phyloP scores from a whole-genome alignment of 37 sponge, comb jelly and placozoan genomes.

The Halisarca cf. caerulea region DNA sequence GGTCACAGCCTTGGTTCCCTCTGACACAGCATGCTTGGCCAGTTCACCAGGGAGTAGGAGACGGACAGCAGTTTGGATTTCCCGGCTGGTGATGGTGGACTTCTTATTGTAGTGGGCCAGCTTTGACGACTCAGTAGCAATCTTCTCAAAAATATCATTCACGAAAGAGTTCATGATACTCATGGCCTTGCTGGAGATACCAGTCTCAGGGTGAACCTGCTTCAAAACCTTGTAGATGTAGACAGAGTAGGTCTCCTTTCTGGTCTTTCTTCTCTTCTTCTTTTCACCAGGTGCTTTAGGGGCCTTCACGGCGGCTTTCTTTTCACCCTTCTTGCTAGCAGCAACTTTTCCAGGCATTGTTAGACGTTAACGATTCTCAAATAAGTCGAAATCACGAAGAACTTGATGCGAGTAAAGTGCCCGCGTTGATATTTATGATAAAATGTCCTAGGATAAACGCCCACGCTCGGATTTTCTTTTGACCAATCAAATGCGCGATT shows the following conservation, averaged over 20 bases:
- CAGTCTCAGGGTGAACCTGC: conserved; percentile 98
- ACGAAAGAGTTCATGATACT: conserved; percentile 98
- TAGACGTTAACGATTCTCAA: not conserved
- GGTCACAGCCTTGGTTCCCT: conserved; percentile 96
- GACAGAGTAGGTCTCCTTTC: conserved; percentile 94
- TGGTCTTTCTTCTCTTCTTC: conserved; percentile 66
- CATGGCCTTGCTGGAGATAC: conserved; percentile 96
- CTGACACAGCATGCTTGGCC: conserved; percentile 93
- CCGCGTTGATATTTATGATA: conserved; percentile 13
- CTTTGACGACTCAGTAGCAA: conserved; percentile 89
- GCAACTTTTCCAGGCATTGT: conserved; percentile 29
- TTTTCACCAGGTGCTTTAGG: conserved; percentile 34
- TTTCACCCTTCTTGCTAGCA: conserved; percentile 34
- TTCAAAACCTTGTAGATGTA: conserved; percentile 99
- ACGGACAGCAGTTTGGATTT: conserved; percentile 94
- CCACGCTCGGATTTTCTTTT: conserved; percentile 5
- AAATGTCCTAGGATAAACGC: not conserved
- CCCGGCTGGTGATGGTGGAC: conserved; percentile 91
- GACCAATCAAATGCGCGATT: conserved; percentile 14
- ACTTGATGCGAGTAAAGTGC: not conserved
- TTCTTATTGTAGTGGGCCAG: conserved; percentile 96
- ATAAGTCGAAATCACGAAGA: not conserved
- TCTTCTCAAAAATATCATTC: conserved; percentile 93
- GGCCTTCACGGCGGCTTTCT: conserved; percentile 46
- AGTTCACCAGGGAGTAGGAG: conserved; percentile 95